Evolutionary conservation across 2,888 invertebrate genomes (phyloP).

Genomic region (Agrilus cyanescens): DNA sequence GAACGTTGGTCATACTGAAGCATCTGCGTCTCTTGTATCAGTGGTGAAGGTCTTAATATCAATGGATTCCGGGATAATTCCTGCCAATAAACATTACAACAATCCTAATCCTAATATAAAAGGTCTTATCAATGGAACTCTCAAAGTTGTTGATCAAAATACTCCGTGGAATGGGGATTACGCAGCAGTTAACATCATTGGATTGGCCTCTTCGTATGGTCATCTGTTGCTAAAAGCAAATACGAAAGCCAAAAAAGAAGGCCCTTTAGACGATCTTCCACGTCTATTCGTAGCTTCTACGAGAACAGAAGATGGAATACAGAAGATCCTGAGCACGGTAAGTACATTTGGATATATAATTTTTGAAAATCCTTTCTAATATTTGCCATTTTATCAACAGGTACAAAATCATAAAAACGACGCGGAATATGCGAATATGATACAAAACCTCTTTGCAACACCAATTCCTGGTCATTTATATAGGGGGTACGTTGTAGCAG

Average conservation of each 20-base stretch:
- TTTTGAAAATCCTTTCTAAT: not conserved
- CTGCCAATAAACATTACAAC: constrained; percentile 79
- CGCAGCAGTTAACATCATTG: constrained; percentile 89
- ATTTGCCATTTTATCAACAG: constrained; percentile 17
- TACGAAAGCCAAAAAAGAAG: constrained; percentile 50
- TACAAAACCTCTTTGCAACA: constrained; percentile 37
- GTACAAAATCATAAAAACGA: constrained; percentile 43
- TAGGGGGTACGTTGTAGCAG: constrained; percentile 46
- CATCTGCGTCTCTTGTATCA: constrained; percentile 76
- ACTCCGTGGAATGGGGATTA: constrained; percentile 77
- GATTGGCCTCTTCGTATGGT: constrained; percentile 94
- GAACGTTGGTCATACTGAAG: constrained; percentile 96
- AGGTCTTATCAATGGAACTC: constrained; percentile 66
- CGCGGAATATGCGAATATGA: constrained; percentile 38
- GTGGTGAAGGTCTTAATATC: constrained; percentile 83
- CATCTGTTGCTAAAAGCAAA: constrained; percentile 78
- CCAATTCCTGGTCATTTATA: constrained; percentile 48
- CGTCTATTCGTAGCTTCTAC: constrained; percentile 69
- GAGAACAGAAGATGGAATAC: constrained; percentile 70
- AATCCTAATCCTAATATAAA: constrained; percentile 85
- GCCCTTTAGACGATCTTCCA: constrained; percentile 43
- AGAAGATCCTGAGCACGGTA: constrained; percentile 44
- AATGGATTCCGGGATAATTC: constrained; percentile 81
- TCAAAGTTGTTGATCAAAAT: constrained; percentile 68
- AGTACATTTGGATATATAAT: constrained; percentile 7